Evolutionary conservation across 2,888 invertebrate genomes (phyloP).

Genomic region (Ashinkailepas kermadecensis): DNA sequence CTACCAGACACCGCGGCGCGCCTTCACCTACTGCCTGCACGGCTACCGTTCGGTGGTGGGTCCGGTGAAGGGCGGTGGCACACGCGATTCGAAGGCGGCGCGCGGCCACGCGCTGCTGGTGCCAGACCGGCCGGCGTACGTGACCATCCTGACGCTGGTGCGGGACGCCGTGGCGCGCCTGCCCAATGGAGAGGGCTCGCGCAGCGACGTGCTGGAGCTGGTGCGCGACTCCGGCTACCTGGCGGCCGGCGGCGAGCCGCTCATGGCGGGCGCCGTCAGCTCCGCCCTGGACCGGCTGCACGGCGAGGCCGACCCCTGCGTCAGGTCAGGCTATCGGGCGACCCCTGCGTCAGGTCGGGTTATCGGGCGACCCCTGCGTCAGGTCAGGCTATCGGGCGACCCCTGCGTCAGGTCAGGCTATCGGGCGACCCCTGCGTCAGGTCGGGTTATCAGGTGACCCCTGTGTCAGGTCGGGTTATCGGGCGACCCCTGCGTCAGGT

Average conservation of each 20-base stretch:
- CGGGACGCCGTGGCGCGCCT: slow-evolving; percentile 85
- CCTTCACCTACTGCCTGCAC: slow-evolving; percentile 82
- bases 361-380: background rate
- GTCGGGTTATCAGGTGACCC: background rate
- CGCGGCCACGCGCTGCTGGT: slow-evolving; percentile 76
- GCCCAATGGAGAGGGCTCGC: slow-evolving; percentile 88
- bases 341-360: background rate
- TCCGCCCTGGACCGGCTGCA: slow-evolving; percentile 84
- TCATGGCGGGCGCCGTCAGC: slow-evolving; percentile 73
- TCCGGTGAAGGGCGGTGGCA: slow-evolving; percentile 59
- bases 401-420: no score
- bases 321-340: slow-evolving; percentile 40
- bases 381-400: background rate
- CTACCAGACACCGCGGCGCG: slow-evolving; percentile 81
- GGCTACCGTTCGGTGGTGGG: slow-evolving; percentile 77
- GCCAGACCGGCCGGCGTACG: slow-evolving; percentile 77
- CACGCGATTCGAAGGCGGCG: slow-evolving; percentile 56
- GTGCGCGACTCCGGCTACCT: slow-evolving; percentile 65
- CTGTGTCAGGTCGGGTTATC: no score
- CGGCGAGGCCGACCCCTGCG: slow-evolving; percentile 84
- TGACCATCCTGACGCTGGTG: slow-evolving; percentile 82
- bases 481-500: background rate
- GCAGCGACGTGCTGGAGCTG: slow-evolving; percentile 82
- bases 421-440: background rate
- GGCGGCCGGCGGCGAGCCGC: slow-evolving; percentile 52